Conservation (phyloP, 2,113 vertebrate species). For the Himantopus leucocephalus region DNA sequence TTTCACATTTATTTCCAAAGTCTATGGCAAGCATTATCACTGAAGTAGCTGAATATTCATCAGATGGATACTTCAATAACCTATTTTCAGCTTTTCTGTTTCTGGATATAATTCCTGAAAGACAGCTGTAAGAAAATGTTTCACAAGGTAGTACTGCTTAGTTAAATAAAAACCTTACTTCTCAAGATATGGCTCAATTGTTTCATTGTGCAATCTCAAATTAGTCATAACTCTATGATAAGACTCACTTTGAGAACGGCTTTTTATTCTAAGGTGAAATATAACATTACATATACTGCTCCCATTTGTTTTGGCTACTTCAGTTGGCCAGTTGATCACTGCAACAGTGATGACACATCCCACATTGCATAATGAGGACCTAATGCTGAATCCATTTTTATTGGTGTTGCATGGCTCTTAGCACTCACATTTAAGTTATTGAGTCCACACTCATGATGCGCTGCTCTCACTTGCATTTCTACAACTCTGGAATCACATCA, state of each 20-base stretch:
- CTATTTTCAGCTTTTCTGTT: not conserved
- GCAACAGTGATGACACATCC: not conserved
- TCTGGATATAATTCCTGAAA: slow-evolving; percentile 22
- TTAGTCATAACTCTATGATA: not conserved
- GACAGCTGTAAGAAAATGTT: slow-evolving; percentile 40
- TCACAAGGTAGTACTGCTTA: slow-evolving; percentile 21
- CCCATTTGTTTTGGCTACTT: not conserved
- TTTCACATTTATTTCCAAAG: not conserved
- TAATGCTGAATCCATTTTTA: not conserved
- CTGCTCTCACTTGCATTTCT: not conserved
- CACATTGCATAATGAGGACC: accelerated
- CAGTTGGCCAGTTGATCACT: not conserved
- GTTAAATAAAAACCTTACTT: slow-evolving; percentile 60
- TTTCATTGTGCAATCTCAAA: slow-evolving; percentile 4
- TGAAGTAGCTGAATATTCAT: not conserved
- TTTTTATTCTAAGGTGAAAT: not conserved
- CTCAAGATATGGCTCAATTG: slow-evolving; percentile 10
- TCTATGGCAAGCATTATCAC: not conserved
- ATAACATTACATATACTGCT: not conserved
- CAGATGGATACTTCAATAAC: not conserved
- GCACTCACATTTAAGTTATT: not conserved
- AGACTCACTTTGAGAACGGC: not conserved
- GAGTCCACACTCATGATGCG: not conserved
- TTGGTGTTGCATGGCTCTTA: not conserved
- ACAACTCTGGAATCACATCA: not conserved